A percentile compares a stretch with the other conserved stretches of the same genome.
These are phyloP conservation scores for Xenopus petersii DNA, from an alignment of 2,797 vertebrate genomes.

Conservation along the genomic window DNA sequence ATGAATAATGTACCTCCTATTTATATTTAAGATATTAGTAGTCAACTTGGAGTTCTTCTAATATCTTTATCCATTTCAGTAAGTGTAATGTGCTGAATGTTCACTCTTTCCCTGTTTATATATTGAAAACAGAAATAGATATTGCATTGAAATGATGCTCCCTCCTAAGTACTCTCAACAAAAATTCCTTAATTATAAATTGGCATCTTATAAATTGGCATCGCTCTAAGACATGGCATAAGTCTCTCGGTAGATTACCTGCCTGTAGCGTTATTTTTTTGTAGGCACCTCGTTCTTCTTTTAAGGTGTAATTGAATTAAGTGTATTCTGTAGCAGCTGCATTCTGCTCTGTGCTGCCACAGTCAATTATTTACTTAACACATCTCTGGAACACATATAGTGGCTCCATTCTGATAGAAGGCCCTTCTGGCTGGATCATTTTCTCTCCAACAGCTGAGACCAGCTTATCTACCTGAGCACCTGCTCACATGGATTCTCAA, in stretches of 20 bases:
- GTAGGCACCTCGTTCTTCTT: constrained; percentile 1
- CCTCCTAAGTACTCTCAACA: too few species aligned
- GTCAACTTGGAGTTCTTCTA: too few species aligned
- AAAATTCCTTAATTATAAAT: too few species aligned
- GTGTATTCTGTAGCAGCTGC: constrained; percentile 30
- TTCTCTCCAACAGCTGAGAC: constrained; percentile 14
- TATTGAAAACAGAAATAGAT: too few species aligned
- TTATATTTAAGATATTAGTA: too few species aligned
- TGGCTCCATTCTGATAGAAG: constrained; percentile 8
- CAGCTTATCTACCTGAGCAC: constrained; percentile 37
- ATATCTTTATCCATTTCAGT: too few species aligned
- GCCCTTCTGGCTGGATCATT: constrained; percentile 12
- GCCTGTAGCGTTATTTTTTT: constrained; percentile 16
- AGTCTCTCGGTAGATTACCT: background rate
- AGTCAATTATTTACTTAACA: constrained; percentile 45
- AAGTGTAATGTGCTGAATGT: too few species aligned
- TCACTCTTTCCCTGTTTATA: too few species aligned
- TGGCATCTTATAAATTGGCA: constrained; percentile 6
- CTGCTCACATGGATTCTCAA: constrained; percentile 17
- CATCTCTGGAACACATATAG: constrained; percentile 18
- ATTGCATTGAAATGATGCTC: too few species aligned
- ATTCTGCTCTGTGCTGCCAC: constrained; percentile 26
- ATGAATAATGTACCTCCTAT: too few species aligned
- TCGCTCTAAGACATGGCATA: background rate
- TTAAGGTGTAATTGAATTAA: constrained; percentile 31